phyloP scores from a whole-genome alignment of 2,888 invertebrate species.

The Cosmia pyralina region DNA sequence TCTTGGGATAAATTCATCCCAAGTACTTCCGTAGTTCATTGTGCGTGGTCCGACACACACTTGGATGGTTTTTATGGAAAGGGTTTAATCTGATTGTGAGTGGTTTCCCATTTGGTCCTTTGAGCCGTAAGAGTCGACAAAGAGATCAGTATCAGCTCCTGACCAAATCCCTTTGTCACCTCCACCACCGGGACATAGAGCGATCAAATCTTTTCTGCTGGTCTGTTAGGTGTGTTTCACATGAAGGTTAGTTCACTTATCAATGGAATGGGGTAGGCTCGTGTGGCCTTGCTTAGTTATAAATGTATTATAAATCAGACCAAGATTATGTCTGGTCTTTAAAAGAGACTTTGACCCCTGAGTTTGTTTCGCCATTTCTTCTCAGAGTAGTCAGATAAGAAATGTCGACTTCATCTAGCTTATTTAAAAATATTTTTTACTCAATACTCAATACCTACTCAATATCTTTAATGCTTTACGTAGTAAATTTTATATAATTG shows the following conservation, averaged over 20 bases:
- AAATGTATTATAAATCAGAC: neutral
- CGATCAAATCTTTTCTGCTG: neutral
- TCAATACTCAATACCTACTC: too few species aligned
- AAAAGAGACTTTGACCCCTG: too few species aligned
- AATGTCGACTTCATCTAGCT: too few species aligned
- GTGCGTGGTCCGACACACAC: too few species aligned
- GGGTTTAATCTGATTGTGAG: neutral
- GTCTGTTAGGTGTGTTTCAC: neutral
- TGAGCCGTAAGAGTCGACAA: slow-evolving; percentile 5
- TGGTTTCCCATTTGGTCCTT: neutral
- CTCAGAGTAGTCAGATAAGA: too few species aligned
- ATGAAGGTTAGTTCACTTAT: neutral
- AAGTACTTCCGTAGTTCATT: too few species aligned
- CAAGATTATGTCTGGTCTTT: too few species aligned
- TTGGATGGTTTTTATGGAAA: neutral
- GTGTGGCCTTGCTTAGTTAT: neutral
- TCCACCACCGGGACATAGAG: neutral
- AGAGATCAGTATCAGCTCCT: slow-evolving; percentile 2
- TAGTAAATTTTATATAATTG: too few species aligned
- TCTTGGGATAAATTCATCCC: too few species aligned
- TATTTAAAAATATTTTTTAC: too few species aligned
- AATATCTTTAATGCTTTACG: too few species aligned
- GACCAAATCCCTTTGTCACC: neutral
- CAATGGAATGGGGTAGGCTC: neutral
- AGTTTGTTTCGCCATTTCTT: too few species aligned